Conservation (phyloP, 2,888 invertebrate species). For the Metellina segmentata region DNA sequence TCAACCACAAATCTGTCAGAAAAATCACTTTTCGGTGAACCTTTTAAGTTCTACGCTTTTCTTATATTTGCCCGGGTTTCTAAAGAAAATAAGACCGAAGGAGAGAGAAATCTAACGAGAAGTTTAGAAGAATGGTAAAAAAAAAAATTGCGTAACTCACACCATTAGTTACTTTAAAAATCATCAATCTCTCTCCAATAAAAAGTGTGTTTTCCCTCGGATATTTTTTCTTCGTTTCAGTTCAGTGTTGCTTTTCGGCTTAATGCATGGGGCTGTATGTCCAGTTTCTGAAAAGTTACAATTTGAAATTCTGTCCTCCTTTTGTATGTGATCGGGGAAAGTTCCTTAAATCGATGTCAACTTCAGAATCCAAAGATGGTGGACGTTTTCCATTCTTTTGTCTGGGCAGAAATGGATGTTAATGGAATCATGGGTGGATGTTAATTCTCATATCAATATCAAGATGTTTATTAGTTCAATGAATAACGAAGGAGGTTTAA, state of each 20-base stretch:
- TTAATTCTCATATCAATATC: too few relatives aligned
- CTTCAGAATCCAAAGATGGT: too few relatives aligned
- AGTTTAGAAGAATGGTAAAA: background rate
- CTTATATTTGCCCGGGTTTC: slow-evolving; percentile 2
- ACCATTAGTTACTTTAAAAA: slow-evolving; percentile 62
- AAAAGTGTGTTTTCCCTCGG: slow-evolving; percentile 16
- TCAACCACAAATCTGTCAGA: slow-evolving; percentile 60
- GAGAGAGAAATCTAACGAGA: slow-evolving; percentile 1
- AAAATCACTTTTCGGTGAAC: slow-evolving; percentile 54
- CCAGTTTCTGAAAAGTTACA: too few relatives aligned
- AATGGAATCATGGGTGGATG: too few relatives aligned
- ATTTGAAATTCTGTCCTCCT: too few relatives aligned
- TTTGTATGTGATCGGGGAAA: too few relatives aligned
- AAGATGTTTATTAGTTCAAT: too few relatives aligned
- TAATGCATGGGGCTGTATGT: background rate
- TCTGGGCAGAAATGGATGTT: too few relatives aligned
- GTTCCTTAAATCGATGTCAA: too few relatives aligned
- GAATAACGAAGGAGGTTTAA: too few relatives aligned
- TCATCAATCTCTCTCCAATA: slow-evolving; percentile 52
- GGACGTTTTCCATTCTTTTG: too few relatives aligned
- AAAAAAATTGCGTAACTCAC: slow-evolving; percentile 5
- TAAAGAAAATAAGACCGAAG: slow-evolving; percentile 10
- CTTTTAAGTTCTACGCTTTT: slow-evolving; percentile 16
- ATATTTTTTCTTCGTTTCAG: slow-evolving; percentile 8
- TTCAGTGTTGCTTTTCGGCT: background rate